phyloP scores from a whole-genome alignment of 2,888 invertebrate species.

The Tetheella fluctuosa region DNA sequence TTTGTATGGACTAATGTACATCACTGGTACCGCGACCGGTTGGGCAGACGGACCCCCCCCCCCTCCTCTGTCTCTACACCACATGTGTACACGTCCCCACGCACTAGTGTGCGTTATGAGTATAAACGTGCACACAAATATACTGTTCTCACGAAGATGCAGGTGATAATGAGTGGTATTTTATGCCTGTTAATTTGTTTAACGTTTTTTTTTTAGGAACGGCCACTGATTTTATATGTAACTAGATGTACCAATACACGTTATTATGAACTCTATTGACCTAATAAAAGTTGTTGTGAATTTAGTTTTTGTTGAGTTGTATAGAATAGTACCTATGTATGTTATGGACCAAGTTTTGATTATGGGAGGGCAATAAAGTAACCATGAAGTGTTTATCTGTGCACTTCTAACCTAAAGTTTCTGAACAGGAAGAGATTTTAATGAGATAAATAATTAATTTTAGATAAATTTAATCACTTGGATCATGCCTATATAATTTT shows the following conservation, averaged over 20 bases:
- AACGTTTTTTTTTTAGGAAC: neutral
- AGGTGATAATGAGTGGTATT: constrained; percentile 32
- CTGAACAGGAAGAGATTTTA: no score
- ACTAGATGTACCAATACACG: constrained; percentile 8
- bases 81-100: constrained; percentile 17
- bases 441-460: no score
- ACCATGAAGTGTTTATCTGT: no score
- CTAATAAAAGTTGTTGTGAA: neutral
- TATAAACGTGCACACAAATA: constrained; percentile 10
- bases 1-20: constrained; percentile 64
- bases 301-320: neutral
- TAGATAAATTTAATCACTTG: no score
- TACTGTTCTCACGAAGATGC: constrained; percentile 19
- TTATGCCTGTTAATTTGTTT: constrained; percentile 16
- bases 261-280: constrained; percentile 10
- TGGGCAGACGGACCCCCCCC: constrained; percentile 52
- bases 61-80: constrained; percentile 32
- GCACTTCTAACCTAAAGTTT: no score
- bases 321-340: no score
- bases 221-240: constrained; percentile 5
- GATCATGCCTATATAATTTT: no score
- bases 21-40: constrained; percentile 66
- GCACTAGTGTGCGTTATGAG: no score
- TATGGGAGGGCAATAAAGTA: no score
- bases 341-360: no score